Evolutionary conservation across 2,797 vertebrate species (phyloP).

Genomic region (Crenichthys baileyi): DNA sequence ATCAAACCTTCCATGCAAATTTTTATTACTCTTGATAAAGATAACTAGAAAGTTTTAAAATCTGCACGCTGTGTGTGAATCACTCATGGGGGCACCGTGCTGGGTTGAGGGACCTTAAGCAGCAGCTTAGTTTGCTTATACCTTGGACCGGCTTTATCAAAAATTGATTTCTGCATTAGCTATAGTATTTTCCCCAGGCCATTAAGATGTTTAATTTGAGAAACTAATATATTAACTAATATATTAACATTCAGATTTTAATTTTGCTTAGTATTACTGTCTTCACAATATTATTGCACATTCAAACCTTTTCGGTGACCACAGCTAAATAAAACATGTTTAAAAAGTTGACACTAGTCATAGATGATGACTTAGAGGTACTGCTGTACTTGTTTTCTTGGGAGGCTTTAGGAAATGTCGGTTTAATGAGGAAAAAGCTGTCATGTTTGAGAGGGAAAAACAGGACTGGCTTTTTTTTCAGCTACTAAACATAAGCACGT

Average conservation of each 20-base stretch:
- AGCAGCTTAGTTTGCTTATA: not conserved
- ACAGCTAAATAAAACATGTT: not conserved
- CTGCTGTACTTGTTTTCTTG: slow-evolving; percentile 12
- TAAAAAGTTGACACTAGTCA: not conserved
- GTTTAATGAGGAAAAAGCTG: slow-evolving; percentile 25
- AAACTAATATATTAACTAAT: slow-evolving; percentile 40
- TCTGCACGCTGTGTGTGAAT: not conserved
- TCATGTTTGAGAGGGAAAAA: slow-evolving; percentile 41
- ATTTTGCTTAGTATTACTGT: slow-evolving; percentile 31
- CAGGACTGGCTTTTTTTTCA: slow-evolving; percentile 40
- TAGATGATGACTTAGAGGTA: not conserved
- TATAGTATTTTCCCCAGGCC: slow-evolving; percentile 17
- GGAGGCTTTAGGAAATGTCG: slow-evolving; percentile 23
- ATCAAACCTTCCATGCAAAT: not conserved
- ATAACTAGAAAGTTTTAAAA: not conserved
- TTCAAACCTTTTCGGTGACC: slow-evolving; percentile 1
- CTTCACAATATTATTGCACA: slow-evolving; percentile 2
- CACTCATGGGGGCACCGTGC: not conserved
- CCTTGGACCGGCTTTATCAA: not conserved
- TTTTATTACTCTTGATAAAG: not conserved
- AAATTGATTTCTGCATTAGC: slow-evolving; percentile 26
- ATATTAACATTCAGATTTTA: slow-evolving; percentile 49
- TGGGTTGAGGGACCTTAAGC: not conserved
- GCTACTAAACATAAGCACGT: slow-evolving; percentile 50
- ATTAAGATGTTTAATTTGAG: slow-evolving; percentile 58